phyloP scores from a whole-genome alignment of 2,113 vertebrate genomes.

The Pithys albifrons region DNA sequence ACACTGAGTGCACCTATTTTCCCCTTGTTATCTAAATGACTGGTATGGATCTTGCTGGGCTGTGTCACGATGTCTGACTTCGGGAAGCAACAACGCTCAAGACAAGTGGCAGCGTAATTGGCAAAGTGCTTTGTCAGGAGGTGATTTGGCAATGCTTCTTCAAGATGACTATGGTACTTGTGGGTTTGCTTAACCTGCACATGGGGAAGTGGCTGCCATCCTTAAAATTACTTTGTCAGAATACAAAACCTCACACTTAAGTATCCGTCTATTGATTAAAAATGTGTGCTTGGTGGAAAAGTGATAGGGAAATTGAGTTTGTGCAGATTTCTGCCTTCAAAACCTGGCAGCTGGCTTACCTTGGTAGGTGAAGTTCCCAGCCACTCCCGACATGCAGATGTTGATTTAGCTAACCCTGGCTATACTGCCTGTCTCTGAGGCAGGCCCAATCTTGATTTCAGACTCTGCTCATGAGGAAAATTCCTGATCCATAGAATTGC shows the following conservation, averaged over 20 bases:
- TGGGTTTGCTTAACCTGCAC: background rate
- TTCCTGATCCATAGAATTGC: background rate
- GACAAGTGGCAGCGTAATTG: background rate
- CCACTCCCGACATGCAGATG: background rate
- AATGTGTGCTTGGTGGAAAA: background rate
- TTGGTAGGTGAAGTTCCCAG: background rate
- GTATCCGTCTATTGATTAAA: background rate
- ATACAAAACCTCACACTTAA: background rate
- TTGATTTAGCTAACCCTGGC: background rate
- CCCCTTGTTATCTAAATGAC: background rate
- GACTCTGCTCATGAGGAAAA: fast-evolving
- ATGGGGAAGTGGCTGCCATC: background rate
- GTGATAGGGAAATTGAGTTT: background rate
- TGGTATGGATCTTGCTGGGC: background rate
- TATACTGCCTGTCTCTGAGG: background rate
- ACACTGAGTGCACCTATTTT: background rate
- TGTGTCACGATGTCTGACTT: background rate
- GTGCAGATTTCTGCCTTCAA: background rate
- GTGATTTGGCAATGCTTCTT: background rate
- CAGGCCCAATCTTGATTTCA: background rate
- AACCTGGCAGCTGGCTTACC: background rate
- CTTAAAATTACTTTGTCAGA: conserved; percentile 1
- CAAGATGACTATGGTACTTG: background rate
- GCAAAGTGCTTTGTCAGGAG: background rate
- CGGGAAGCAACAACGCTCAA: fast-evolving